phyloP scores from a whole-genome alignment of 2,113 vertebrate species.

The Sturnira hondurensis region DNA sequence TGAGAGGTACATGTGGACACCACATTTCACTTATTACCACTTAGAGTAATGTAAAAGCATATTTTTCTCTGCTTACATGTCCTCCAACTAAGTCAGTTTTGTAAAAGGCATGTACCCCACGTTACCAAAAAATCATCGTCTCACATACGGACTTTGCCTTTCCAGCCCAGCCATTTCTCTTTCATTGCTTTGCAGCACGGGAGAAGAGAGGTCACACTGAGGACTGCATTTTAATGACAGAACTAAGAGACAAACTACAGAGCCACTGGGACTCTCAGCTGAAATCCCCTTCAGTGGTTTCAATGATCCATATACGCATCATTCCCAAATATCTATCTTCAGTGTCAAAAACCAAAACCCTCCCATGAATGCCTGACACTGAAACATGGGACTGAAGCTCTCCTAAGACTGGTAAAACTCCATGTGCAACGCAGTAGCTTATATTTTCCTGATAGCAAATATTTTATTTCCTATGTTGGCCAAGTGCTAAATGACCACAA shows the following conservation, averaged over 20 bases:
- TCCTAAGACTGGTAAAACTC: background rate
- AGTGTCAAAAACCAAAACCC: background rate
- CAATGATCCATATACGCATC: background rate
- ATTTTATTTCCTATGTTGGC: background rate
- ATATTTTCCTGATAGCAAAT: background rate
- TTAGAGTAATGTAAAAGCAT: background rate
- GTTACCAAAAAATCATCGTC: background rate
- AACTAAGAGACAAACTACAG: background rate
- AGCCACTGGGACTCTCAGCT: background rate
- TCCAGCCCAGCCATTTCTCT: background rate
- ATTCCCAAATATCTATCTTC: background rate
- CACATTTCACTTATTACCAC: constrained; percentile 6
- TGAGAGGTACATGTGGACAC: background rate
- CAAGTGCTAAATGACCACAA: background rate
- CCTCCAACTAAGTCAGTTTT: background rate
- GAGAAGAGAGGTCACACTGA: background rate
- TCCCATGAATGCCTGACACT: background rate
- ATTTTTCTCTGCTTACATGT: background rate
- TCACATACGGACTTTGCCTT: background rate
- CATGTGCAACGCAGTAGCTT: background rate
- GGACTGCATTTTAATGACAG: background rate
- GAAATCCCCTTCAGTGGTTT: background rate
- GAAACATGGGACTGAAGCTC: background rate
- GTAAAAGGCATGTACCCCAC: background rate
- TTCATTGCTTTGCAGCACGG: background rate